Evolutionary conservation across 1,140 invertebrate species (phyloP), one percentile per base, ranked within the genome.

Genomic region (Heterodera schachtii): DNA sequence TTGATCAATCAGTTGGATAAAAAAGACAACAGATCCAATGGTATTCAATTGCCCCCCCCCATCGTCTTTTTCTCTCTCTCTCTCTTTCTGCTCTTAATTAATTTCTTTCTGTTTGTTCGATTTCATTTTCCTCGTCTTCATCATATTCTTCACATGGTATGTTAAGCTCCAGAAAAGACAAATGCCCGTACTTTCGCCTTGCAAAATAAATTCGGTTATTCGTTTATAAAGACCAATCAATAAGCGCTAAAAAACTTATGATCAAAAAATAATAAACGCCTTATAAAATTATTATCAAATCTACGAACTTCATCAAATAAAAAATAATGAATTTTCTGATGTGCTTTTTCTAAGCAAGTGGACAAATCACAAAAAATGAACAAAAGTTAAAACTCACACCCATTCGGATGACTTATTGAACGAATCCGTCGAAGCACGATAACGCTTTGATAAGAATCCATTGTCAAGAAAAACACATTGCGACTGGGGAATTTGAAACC

Each of bases 341-440:
- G 31, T 31, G 31, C 31, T 31, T 31, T 31, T 31, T 31, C 31
- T 31, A 31, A 31, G 31, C 31, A 31, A 31, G 31, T 31, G 31
- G 31, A 31, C 31, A 31, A 31, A 31, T 31, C 31, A 1, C 31
- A 31, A 31, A 31, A 31, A 31, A 31, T 31, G 31, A 31, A 31
- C 31, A 52, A 52, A 8, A 52, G 7, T 52, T 52, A 52, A 52
- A 64, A 64, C 57, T 64, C 3, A 78, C 77, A 13, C 70, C 77
- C 77, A 78, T 46, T 66, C 77, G 21, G 66, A 13, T 6, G 77
- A 78, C 44, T 78, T 78, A 21, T 78, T 78, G 49, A 78, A 78
- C 5, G 77, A 78, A 78, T 78, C 77, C 31, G 77, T 64, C 49
- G 70, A 3, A 7, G 77, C 77, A 43, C 47, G 64, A 46, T 78